These are phyloP conservation scores for Trichogramma evanescens DNA, from an alignment of 2,888 invertebrate genomes.

Conservation along the genomic window DNA sequence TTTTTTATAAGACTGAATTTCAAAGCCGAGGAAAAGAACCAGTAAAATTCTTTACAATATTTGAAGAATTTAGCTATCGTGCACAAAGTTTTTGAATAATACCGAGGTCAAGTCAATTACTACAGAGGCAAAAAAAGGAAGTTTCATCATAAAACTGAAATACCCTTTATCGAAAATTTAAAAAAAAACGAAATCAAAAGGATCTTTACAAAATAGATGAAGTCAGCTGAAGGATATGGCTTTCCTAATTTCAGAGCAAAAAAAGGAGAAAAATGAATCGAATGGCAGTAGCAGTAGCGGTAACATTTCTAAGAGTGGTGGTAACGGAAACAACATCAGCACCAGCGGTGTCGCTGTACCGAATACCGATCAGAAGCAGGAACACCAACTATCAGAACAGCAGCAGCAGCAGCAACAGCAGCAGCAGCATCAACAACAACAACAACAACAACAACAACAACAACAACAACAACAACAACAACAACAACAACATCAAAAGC, in stretches of 20 bases:
- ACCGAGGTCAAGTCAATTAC: no score
- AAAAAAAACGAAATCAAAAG: no score
- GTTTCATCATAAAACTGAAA: no score
- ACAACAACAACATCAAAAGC: constrained; percentile 51
- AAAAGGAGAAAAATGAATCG: constrained; percentile 84
- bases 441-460: constrained; percentile 27
- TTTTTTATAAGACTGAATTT: no score
- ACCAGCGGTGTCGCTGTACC: constrained; percentile 59
- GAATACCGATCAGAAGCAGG: constrained; percentile 47
- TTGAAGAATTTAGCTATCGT: no score
- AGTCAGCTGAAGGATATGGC: background rate
- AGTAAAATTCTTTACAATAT: no score
- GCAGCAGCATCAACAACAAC: constrained; percentile 24
- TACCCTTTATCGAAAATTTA: no score
- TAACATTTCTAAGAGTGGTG: background rate
- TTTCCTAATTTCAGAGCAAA: constrained; percentile 67
- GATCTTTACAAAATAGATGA: no score
- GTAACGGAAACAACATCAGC: constrained; percentile 47
- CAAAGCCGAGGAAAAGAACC: no score
- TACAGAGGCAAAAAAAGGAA: no score
- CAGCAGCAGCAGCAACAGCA: constrained; percentile 41
- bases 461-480: constrained; percentile 29
- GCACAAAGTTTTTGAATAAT: no score
- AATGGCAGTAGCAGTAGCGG: constrained; percentile 18
- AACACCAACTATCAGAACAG: background rate